A percentile compares a stretch with the other conserved stretches of the same genome.
These are phyloP conservation scores for Actias luna DNA, from an alignment of 2,888 invertebrate species.

Conservation along the genomic window DNA sequence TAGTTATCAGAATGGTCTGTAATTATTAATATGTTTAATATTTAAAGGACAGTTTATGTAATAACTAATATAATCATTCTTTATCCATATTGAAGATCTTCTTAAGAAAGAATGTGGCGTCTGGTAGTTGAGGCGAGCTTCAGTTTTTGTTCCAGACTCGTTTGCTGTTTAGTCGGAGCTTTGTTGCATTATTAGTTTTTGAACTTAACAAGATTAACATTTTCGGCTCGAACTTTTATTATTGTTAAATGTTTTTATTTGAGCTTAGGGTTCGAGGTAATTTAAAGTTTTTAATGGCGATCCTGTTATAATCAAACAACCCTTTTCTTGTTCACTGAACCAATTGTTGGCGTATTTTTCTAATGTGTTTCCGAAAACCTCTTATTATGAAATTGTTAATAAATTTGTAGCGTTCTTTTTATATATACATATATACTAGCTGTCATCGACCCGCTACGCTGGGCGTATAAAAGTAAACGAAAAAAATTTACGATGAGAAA, in stretches of 20 bases:
- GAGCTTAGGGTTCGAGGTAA: conserved; percentile 37
- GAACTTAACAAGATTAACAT: conserved; percentile 62
- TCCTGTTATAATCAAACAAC: conserved; percentile 28
- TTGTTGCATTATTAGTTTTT: conserved; percentile 75
- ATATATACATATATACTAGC: no score
- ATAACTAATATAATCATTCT: not conserved
- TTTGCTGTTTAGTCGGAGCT: conserved; percentile 56
- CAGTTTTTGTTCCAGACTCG: conserved; percentile 57
- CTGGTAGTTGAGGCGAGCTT: conserved; percentile 19
- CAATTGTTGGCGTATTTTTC: not conserved
- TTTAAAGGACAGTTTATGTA: not conserved
- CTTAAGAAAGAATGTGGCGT: conserved; percentile 11
- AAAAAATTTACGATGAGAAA: no score
- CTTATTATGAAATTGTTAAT: not conserved
- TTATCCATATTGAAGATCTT: not conserved
- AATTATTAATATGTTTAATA: not conserved
- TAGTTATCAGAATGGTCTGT: not conserved
- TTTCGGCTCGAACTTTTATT: conserved; percentile 51
- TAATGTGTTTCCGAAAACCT: not conserved
- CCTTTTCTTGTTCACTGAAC: conserved; percentile 36
- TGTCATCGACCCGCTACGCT: no score
- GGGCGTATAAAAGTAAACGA: no score
- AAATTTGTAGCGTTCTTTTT: not conserved
- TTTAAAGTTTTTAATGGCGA: conserved; percentile 48
- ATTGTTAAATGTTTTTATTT: conserved; percentile 46